Base-by-base conservation (phyloP, 2,888 invertebrate genomes). In the Crocallis elinguaria region DNA sequence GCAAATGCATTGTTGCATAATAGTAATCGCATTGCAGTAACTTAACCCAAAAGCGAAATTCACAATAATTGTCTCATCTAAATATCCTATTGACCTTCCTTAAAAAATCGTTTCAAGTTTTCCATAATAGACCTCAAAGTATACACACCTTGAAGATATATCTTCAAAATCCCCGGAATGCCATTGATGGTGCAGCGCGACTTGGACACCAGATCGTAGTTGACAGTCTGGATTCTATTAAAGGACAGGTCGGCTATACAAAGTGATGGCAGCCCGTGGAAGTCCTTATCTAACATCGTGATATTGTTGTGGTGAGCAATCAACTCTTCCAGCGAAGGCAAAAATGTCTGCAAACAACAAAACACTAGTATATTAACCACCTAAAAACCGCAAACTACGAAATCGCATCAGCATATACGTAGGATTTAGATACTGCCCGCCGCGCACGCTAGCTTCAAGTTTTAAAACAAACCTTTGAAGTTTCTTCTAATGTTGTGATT, bases 141-240 rank as follows among this genome's bases (percentile, higher is more conserved):
- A 39, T 32, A 25, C 37, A 19, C 87, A 97, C 97, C 96, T 94
- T 96, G 94, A 65, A 97, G 92, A 81, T 95, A 94, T 73, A 97
- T 95, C 84, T 96, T 95, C 74, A 96, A 83, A 46, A 94, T 93
- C 61, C 94, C 94, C 64, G 95, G 94, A n/a, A 96, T 95, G 48
- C 96, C 96, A 73, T 95, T 95, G 54, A 95, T 94, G 57, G 93
- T 95, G 80, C 97, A 97, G 66, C 95, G 93, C 1, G 96, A 96
- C 77, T 96, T 95, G 16, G 95, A 93, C 0, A 96, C 96, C 37
- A 97, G 88, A 71, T 96, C 96, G 43, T 94, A 93, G 46, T 95
- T 95, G 16, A 97, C 92, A 5, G 93, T 92, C 43, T 93, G 92
- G 60, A 97, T 96, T 71, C 93, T 93, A 80, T 97, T 97, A 72